Evolutionary conservation across 1,140 invertebrate genomes (phyloP), one percentile per base, ranked within the genome.

Genomic region (Macrobrachium nipponense): DNA sequence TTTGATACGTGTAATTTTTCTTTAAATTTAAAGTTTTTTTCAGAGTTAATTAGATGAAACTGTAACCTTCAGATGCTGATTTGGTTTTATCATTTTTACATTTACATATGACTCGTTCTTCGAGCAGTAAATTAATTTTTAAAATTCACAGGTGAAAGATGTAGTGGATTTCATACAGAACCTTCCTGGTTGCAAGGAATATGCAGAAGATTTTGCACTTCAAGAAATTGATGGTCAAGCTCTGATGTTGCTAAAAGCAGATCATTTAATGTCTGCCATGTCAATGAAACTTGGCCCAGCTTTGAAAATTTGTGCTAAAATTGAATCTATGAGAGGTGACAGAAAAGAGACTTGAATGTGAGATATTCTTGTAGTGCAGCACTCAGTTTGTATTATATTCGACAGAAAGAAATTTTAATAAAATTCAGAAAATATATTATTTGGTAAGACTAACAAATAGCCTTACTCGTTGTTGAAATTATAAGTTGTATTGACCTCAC

Each of bases 191-290:
- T 98, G 97, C 91, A 93, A 95, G 2, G 95, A 97, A 89, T 98
- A 98, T 90, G 97, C 97, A 0, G 97, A 98, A 90, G 97, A 98
- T 91, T 99, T 99, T 92, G 94, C 95, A 1, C 94, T 96, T 78
- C 97, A 99, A 90, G 97, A 99, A 92, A 98, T 99, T 88, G 97
- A 99, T 90, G 97, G 97, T 0, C 97, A 98, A 90, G 97, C 97
- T 10, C 91, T 99, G 27, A 94, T 98, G 92, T 92, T 99, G 70
- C 94, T 99, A n/a, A 97, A 97, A 90, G 97, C 97, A 87, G 97
- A 98, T 90, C 97, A 99, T 92, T 92, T 99, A 14, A 98, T 98
- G 93, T 95, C 95, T 51, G 96, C 97, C 7, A 97, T 99, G 94
- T 95, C 95, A 60, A 98, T 99, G 93, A 98, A 98, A 90, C 93